Base-by-base conservation (phyloP, 2,797 vertebrate genomes). In the Tympanoctomys barrerae region DNA sequence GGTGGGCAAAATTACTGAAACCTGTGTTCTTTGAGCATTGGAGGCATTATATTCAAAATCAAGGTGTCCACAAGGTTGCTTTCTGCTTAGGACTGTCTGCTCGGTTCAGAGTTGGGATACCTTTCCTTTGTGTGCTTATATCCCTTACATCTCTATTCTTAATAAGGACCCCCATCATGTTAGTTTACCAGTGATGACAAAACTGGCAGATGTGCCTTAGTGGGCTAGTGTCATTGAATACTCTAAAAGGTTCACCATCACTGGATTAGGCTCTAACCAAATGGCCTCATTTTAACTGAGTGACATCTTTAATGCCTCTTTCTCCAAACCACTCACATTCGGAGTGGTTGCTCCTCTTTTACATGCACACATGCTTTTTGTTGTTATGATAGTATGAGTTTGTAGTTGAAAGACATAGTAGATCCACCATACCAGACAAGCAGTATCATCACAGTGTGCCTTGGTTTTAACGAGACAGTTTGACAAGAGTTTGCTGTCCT, bases 391-490 rank as follows among this genome's bases (percentile, higher is more conserved):
- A 31, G 7, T 39, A 49, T 62, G 36, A 77, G 26, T 49, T 78
- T 83, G 24, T 62, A 52, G 46, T 73, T 57, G 18, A 59, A 81
- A 57, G 42, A 31, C 49, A 5, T 31, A 46, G n/a, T 81, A 39
- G n/a, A 4, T 5, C 12, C 11, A 19, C 36, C 21, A 39, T 57
- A 31, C 33, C 80, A 46, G 62, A 46, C 64, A 91, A 61, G 8
- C 49, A 28, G 6, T 64, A 28, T 86, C 82, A 79, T 86, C 68
- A 26, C 57, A 39, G 1, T 49, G 4, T 84, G 13, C 94, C 28
- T 80, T 92, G n/a, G 79, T 88, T 95, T 94, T 36, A 90, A n/a
- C 36, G 75, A 80, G 75, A 82, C 7, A 80, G 0, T 66, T 71
- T 62, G n/a, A 54, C 21, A 33, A 26, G 21, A 78, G 9, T 71